Evolutionary conservation across 2,113 vertebrate species (phyloP).

Genomic region (Rhodinocichla rosea): DNA sequence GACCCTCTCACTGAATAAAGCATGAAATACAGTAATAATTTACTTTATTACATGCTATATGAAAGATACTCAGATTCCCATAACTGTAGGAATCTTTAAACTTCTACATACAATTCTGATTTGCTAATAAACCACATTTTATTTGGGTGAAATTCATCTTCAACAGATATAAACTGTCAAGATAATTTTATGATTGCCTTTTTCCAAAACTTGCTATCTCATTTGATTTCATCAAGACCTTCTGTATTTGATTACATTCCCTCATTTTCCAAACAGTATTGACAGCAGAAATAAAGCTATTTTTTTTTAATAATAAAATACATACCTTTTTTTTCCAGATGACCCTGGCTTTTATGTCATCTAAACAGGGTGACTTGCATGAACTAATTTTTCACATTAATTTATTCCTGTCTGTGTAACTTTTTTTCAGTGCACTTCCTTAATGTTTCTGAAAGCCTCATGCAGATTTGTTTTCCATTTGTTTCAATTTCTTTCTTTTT

Average conservation of each 20-base stretch:
- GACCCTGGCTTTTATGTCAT: neutral
- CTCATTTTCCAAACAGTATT: neutral
- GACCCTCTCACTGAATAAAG: neutral
- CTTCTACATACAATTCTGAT: neutral
- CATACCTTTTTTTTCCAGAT: neutral
- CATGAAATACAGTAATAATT: neutral
- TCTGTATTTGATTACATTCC: neutral
- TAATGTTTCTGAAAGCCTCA: neutral
- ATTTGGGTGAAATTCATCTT: neutral
- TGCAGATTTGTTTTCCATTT: neutral
- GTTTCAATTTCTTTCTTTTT: neutral
- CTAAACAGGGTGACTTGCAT: neutral
- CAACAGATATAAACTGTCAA: neutral
- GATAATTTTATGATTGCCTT: neutral
- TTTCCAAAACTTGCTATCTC: neutral
- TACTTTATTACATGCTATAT: neutral
- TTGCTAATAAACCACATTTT: neutral
- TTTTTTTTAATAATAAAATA: neutral
- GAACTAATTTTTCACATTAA: neutral
- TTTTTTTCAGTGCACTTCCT: neutral
- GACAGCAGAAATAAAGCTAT: neutral
- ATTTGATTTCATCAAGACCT: neutral
- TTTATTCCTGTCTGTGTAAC: neutral
- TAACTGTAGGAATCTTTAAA: neutral
- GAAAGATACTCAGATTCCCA: neutral